Evolutionary conservation across 1,140 invertebrate species (phyloP).

Genomic region (Phortica variegata): DNA sequence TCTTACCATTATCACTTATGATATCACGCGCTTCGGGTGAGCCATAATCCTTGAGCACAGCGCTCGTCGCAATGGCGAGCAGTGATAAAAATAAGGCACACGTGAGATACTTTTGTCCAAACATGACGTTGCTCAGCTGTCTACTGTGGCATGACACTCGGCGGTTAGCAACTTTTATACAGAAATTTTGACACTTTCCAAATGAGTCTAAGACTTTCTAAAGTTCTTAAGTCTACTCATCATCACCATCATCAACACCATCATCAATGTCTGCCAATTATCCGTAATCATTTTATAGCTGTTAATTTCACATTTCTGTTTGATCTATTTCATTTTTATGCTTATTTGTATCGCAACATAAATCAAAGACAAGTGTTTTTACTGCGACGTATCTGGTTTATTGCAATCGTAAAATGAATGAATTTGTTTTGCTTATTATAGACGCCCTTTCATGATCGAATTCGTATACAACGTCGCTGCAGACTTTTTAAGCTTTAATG

Average conservation of each 20-base stretch:
- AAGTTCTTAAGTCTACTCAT: constrained; percentile 1
- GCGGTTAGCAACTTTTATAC: neutral
- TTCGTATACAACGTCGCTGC: constrained; percentile 23
- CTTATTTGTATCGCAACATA: constrained; percentile 31
- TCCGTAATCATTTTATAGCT: constrained; percentile 14
- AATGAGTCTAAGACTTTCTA: too few relatives aligned
- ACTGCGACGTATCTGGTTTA: constrained; percentile 18
- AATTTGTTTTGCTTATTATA: constrained; percentile 11
- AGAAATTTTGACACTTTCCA: too few relatives aligned
- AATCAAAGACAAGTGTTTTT: constrained; percentile 27
- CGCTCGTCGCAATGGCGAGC: too few relatives aligned
- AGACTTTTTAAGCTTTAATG: constrained; percentile 19
- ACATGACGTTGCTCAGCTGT: constrained; percentile 17
- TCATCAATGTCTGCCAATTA: constrained; percentile 1
- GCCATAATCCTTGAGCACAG: too few relatives aligned
- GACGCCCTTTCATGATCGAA: constrained; percentile 34
- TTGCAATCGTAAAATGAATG: constrained; percentile 34
- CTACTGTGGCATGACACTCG: constrained; percentile 6
- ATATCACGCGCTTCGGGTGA: too few relatives aligned
- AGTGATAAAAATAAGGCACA: too few relatives aligned
- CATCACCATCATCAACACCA: neutral
- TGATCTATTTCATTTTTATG: constrained; percentile 12
- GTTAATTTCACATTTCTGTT: constrained; percentile 18
- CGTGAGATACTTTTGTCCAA: too few relatives aligned
- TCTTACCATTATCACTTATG: too few relatives aligned